Percentiles rank a stretch among this genome's conserved stretches.
Conservation (phyloP, 2,797 vertebrate species). For the Limosa lapponica region DNA sequence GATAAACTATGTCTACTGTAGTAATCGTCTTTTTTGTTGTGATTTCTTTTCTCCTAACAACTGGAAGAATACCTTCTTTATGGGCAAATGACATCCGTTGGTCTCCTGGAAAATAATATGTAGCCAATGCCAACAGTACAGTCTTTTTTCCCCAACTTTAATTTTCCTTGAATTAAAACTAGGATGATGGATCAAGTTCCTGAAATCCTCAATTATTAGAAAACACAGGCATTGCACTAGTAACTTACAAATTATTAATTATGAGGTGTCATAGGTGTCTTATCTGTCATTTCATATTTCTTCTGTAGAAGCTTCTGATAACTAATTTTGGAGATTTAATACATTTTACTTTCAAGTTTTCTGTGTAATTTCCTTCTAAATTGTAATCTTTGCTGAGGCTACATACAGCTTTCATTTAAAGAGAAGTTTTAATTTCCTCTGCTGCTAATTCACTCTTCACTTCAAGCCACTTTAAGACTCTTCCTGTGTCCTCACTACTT, state of each 20-base stretch:
- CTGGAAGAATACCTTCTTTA: neutral
- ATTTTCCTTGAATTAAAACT: neutral
- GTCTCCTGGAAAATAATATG: neutral
- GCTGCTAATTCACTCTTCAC: neutral
- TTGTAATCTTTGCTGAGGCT: neutral
- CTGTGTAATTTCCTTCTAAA: neutral
- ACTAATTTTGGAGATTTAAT: neutral
- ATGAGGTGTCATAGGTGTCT: neutral
- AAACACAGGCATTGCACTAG: neutral
- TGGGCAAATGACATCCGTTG: neutral
- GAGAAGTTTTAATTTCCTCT: constrained; percentile 24
- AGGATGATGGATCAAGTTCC: neutral
- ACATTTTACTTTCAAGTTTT: neutral
- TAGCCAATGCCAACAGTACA: neutral
- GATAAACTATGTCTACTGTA: neutral
- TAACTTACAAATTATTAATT: neutral
- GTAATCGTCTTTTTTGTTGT: neutral
- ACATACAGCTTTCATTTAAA: neutral
- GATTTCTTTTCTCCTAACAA: neutral
- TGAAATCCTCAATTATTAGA: neutral
- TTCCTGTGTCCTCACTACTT: neutral
- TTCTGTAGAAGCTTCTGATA: neutral
- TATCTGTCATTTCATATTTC: neutral
- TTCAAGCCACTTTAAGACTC: neutral
- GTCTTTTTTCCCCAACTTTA: neutral